phyloP scores from a whole-genome alignment of 2,888 invertebrate genomes.

The Acleris sparsana region DNA sequence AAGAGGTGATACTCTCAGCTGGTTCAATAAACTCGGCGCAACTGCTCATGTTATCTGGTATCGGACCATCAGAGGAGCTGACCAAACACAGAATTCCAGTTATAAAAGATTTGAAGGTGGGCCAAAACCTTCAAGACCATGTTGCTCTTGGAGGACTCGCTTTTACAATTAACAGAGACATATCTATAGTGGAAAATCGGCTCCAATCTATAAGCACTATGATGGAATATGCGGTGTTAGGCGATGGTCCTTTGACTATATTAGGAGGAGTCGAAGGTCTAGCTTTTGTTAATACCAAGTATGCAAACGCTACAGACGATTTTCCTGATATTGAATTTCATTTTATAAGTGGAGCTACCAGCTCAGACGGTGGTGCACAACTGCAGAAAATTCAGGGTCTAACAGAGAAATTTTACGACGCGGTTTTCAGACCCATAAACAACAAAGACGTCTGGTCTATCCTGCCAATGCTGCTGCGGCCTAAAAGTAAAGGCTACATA shows the following conservation, averaged over 20 bases:
- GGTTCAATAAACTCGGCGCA: slow-evolving; percentile 98
- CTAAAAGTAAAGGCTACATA: slow-evolving; percentile 92
- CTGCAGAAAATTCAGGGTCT: slow-evolving; percentile 91
- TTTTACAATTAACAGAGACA: slow-evolving; percentile 90
- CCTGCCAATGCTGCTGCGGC: slow-evolving; percentile 92
- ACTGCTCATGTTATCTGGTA: slow-evolving; percentile 95
- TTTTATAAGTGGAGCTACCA: slow-evolving; percentile 93
- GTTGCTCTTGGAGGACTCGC: slow-evolving; percentile 93
- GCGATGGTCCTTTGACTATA: slow-evolving; percentile 92
- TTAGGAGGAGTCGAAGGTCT: slow-evolving; percentile 94
- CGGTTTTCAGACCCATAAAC: slow-evolving; percentile 89
- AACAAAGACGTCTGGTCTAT: slow-evolving; percentile 93
- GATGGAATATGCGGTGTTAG: slow-evolving; percentile 92
- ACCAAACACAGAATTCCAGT: slow-evolving; percentile 90
- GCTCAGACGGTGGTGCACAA: slow-evolving; percentile 93
- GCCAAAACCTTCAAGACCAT: slow-evolving; percentile 95
- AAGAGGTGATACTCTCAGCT: slow-evolving; percentile 94
- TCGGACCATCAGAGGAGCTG: slow-evolving; percentile 90
- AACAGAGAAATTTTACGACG: slow-evolving; percentile 88
- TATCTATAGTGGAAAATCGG: slow-evolving; percentile 91
- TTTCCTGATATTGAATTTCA: slow-evolving; percentile 96
- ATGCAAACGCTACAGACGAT: slow-evolving; percentile 90
- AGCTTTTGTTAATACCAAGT: slow-evolving; percentile 95
- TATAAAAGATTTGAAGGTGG: slow-evolving; percentile 91
- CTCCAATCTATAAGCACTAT: slow-evolving; percentile 91